Conservation (phyloP, 2,888 invertebrate species). For the Osmoderma eremita region DNA sequence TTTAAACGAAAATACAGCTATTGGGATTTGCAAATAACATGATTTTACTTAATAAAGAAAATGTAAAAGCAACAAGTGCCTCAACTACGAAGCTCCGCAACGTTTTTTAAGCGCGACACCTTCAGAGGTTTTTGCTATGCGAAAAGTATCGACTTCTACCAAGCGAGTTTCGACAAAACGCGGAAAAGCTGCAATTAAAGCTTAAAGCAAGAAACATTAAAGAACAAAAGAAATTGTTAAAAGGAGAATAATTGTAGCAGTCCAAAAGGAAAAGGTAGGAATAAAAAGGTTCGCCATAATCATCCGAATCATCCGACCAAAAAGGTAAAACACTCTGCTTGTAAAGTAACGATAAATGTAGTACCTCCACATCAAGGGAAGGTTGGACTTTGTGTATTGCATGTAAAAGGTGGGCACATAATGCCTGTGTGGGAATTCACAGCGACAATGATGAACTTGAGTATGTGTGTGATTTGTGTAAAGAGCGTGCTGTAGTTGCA, state of each 20-base stretch:
- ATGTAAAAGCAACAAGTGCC: not conserved
- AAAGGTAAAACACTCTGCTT: too few relatives aligned
- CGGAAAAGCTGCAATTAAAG: not conserved
- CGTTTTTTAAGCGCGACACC: not conserved
- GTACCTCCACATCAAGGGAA: too few relatives aligned
- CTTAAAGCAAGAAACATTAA: slow-evolving; percentile 6
- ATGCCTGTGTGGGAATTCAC: too few relatives aligned
- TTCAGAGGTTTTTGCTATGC: not conserved
- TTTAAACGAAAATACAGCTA: not conserved
- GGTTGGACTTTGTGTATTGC: too few relatives aligned
- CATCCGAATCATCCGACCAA: too few relatives aligned
- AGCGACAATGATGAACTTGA: too few relatives aligned
- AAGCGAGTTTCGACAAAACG: not conserved
- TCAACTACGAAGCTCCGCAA: not conserved
- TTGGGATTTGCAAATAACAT: not conserved
- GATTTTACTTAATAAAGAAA: not conserved
- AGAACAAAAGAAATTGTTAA: not conserved
- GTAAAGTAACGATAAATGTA: too few relatives aligned
- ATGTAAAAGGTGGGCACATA: too few relatives aligned
- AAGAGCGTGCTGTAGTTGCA: not conserved
- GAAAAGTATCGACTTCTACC: not conserved
- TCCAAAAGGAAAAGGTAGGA: not conserved
- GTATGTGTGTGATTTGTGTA: too few relatives aligned
- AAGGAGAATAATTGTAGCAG: not conserved
- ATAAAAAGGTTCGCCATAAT: not conserved